Conservation (phyloP, 2,888 invertebrate species). For the Nycteola revayana region DNA sequence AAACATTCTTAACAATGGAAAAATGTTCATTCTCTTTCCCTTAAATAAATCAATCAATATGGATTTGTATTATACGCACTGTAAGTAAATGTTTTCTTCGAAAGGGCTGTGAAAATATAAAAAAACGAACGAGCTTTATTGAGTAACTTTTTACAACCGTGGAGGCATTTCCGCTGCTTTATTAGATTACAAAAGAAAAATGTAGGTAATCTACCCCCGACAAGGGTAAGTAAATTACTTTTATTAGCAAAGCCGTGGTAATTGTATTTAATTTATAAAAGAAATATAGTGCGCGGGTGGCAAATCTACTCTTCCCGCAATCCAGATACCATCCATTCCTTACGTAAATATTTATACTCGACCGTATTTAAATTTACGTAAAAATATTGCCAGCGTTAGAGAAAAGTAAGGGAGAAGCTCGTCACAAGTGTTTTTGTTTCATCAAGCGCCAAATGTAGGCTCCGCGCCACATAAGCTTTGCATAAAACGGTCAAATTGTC, state of each 20-base stretch:
- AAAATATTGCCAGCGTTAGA: conserved; percentile 16
- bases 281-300: conserved; percentile 25
- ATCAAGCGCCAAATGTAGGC: conserved; percentile 23
- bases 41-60: conserved; percentile 2
- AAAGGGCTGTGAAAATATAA: not conserved
- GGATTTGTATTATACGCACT: not conserved
- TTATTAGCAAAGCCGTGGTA: conserved; percentile 24
- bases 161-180: not conserved
- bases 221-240: conserved; percentile 16
- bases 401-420: conserved; percentile 7
- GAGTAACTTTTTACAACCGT: not conserved
- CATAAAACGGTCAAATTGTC: conserved; percentile 26
- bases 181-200: conserved; percentile 8
- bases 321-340: conserved; percentile 7
- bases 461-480: conserved; percentile 19
- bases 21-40: too few relatives aligned
- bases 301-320: conserved; percentile 27
- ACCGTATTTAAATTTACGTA: conserved; percentile 25
- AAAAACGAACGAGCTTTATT: not conserved
- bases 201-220: conserved; percentile 12
- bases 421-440: conserved; percentile 27
- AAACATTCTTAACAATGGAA: too few relatives aligned
- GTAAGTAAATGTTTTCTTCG: not conserved
- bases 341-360: conserved; percentile 25
- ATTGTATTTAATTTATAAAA: conserved; percentile 34